A percentile compares a stretch with the other conserved stretches of the same genome.
These are phyloP conservation scores for Phrynocephalus vlangalii DNA, from an alignment of 2,797 vertebrate genomes.

Conservation along the genomic window DNA sequence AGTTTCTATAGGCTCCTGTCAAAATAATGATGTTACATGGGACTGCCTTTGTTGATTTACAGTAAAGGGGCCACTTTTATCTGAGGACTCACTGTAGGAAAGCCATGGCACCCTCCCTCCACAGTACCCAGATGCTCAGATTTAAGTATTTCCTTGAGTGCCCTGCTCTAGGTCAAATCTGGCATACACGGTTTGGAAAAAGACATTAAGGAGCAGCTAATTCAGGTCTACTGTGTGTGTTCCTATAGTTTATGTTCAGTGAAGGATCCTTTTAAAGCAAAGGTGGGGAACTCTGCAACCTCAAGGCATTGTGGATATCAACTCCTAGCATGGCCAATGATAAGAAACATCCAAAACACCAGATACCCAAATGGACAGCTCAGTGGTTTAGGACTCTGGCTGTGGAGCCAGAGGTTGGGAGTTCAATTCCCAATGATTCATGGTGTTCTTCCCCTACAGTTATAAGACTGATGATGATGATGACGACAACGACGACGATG, in stretches of 20 bases:
- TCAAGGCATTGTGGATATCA: too few relatives aligned
- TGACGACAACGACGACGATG: too few relatives aligned
- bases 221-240: background rate
- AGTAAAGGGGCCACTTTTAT: background rate
- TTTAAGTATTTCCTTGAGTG: conserved; percentile 37
- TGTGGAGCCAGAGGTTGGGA: too few relatives aligned
- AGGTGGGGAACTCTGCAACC: too few relatives aligned
- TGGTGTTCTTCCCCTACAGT: too few relatives aligned
- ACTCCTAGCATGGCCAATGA: too few relatives aligned
- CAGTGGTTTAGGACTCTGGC: too few relatives aligned
- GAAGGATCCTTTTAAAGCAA: background rate
- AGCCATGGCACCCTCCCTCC: background rate
- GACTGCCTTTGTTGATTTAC: conserved; percentile 43
- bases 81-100: conserved; percentile 14
- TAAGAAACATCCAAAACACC: too few relatives aligned
- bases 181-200: background rate
- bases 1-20: conserved; percentile 8
- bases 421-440: too few relatives aligned
- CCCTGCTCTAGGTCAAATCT: conserved; percentile 57
- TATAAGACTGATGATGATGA: too few relatives aligned
- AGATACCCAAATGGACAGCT: too few relatives aligned
- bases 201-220: background rate
- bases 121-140: conserved; percentile 7
- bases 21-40: conserved; percentile 20
- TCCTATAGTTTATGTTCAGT: background rate